phyloP scores from a whole-genome alignment of 2,888 invertebrate species.

The Melitaea athalia region DNA sequence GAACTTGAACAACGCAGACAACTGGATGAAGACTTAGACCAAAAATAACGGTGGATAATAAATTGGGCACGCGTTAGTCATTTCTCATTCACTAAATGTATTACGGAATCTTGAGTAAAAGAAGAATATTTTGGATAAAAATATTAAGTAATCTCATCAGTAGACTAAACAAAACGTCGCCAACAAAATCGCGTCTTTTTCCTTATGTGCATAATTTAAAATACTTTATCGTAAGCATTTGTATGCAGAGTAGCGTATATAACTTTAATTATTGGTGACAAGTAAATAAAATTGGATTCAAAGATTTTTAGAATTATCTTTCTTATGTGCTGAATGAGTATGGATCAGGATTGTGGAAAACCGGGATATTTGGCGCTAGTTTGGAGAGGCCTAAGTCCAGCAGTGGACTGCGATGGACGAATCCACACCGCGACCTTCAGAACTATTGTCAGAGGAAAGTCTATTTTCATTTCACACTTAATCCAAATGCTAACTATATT shows the following conservation, averaged over 20 bases:
- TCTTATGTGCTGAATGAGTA: no score
- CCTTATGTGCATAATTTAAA: slow-evolving; percentile 30
- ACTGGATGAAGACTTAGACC: background rate
- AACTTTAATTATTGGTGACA: background rate
- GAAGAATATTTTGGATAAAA: slow-evolving; percentile 7
- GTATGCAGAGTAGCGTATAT: slow-evolving; percentile 15
- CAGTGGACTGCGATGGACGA: no score
- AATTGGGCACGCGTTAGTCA: slow-evolving; percentile 2
- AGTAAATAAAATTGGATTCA: background rate
- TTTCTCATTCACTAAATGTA: background rate
- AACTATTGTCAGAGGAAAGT: no score
- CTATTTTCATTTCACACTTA: no score
- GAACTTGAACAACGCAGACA: background rate
- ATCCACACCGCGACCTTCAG: no score
- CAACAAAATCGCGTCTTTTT: slow-evolving; percentile 7
- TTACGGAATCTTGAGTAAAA: background rate
- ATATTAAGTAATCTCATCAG: background rate
- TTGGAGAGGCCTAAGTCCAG: no score
- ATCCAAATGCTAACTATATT: no score
- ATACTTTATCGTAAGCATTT: slow-evolving; percentile 24
- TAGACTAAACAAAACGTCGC: slow-evolving; percentile 17
- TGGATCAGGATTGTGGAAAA: no score
- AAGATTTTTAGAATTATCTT: background rate
- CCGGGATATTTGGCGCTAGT: no score
- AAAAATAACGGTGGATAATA: background rate